Conservation (phyloP, 23 tunicate species). For the Halocynthia aurantium region DNA sequence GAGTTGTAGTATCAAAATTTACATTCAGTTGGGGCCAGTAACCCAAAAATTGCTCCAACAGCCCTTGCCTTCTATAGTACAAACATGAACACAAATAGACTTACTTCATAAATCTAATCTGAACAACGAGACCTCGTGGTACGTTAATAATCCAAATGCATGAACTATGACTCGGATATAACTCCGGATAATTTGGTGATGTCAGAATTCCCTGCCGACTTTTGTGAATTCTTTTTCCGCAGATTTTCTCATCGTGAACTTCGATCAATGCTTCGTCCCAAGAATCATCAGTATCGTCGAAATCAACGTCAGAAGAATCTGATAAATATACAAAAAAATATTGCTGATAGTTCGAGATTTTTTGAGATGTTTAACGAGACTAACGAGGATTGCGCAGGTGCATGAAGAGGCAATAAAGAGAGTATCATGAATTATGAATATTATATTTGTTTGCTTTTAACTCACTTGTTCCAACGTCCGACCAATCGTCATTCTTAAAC, state of each 20-base stretch:
- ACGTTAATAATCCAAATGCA: conserved; percentile 66
- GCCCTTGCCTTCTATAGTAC: neutral
- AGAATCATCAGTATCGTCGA: neutral
- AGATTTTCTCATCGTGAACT: conserved; percentile 18
- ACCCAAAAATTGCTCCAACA: neutral
- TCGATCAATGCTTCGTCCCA: conserved; percentile 22
- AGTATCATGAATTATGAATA: too few species aligned
- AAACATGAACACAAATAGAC: neutral
- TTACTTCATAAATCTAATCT: conserved; percentile 49
- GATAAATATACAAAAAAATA: neutral
- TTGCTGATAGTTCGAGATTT: neutral
- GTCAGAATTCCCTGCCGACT: conserved; percentile 36
- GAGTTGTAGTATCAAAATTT: too few species aligned
- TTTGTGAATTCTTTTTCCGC: conserved; percentile 49
- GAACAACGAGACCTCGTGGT: conserved; percentile 34
- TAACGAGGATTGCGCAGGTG: too few species aligned
- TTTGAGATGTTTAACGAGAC: too few species aligned
- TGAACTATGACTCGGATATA: conserved; percentile 40
- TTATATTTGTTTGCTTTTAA: too few species aligned
- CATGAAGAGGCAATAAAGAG: too few species aligned
- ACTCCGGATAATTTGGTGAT: conserved; percentile 47
- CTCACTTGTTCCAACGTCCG: conserved; percentile 29
- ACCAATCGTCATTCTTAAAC: conserved; percentile 26
- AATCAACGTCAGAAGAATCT: conserved; percentile 25
- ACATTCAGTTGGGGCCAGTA: neutral